These are phyloP conservation scores for Drosophila bifasciata DNA, from an alignment of 1,140 invertebrate species.

Conservation along the genomic window DNA sequence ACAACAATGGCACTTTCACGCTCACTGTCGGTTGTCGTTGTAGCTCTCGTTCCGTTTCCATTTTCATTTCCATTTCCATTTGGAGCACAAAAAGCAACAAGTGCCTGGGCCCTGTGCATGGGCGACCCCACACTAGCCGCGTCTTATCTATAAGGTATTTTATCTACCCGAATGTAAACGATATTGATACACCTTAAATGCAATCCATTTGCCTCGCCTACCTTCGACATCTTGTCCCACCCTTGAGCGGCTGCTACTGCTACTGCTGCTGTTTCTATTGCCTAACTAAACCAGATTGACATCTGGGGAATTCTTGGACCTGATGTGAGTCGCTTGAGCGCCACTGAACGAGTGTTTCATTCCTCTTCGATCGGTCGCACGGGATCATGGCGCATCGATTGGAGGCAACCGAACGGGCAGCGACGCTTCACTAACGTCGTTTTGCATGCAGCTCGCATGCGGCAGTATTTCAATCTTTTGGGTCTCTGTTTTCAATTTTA, in stretches of 20 bases:
- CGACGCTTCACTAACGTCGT: constrained; percentile 53
- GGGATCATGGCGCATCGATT: constrained; percentile 30
- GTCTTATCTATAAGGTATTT: constrained; percentile 28
- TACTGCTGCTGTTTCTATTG: too few species aligned
- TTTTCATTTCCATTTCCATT: constrained; percentile 53
- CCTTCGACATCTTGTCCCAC: constrained; percentile 72
- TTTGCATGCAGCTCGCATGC: constrained; percentile 70
- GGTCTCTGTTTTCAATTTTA: constrained; percentile 32
- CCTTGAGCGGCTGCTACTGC: constrained; percentile 12
- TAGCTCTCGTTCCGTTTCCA: constrained; percentile 20
- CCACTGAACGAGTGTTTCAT: constrained; percentile 61
- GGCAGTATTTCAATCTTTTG: constrained; percentile 66
- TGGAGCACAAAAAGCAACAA: constrained; percentile 33
- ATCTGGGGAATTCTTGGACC: constrained; percentile 1
- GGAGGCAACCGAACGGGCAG: constrained; percentile 14
- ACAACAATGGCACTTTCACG: constrained; percentile 66
- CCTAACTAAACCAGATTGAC: too few species aligned
- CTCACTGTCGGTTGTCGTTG: constrained; percentile 26
- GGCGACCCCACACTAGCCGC: constrained; percentile 1
- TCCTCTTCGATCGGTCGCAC: constrained; percentile 33
- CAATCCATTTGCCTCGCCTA: constrained; percentile 44
- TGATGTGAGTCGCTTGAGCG: constrained; percentile 61
- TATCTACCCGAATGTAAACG: constrained; percentile 30
- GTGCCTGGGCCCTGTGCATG: constrained; percentile 12
- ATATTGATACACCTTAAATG: constrained; percentile 45